Conservation (phyloP, 2,113 vertebrate genomes). For the Phainopepla nitens region DNA sequence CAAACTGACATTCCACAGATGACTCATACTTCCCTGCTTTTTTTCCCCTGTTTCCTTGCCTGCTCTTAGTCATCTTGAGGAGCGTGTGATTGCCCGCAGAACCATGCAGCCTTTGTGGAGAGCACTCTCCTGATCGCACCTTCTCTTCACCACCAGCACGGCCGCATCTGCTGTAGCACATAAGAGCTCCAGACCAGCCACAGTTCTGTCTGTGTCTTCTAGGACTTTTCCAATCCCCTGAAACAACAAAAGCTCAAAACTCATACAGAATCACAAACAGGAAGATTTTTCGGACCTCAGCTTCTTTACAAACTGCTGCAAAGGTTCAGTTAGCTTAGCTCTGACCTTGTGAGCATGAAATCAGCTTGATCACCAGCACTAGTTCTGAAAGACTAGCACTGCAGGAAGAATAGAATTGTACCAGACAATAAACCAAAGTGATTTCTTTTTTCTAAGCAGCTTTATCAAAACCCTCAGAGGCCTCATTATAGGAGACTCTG, state of each 20-base stretch:
- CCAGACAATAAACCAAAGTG: not conserved
- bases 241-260: not conserved
- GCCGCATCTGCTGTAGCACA: fast-evolving
- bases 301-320: not conserved
- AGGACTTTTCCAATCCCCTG: not conserved
- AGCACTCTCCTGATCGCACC: not conserved
- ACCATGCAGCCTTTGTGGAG: not conserved
- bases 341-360: not conserved
- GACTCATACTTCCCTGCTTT: not conserved
- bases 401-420: not conserved
- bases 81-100: not conserved
- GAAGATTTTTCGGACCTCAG: not conserved
- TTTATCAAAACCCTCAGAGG: not conserved
- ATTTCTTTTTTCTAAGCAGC: not conserved
- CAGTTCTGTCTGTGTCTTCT: not conserved
- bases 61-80: not conserved
- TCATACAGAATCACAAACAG: not conserved
- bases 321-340: not conserved
- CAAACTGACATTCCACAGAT: not conserved
- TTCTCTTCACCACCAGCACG: not conserved
- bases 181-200: not conserved
- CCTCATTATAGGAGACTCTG: not conserved
- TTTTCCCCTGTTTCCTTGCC: not conserved
- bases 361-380: not conserved
- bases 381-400: not conserved